Base-by-base conservation (phyloP, 1,140 invertebrate genomes). In the Wiebesia pumilae region DNA sequence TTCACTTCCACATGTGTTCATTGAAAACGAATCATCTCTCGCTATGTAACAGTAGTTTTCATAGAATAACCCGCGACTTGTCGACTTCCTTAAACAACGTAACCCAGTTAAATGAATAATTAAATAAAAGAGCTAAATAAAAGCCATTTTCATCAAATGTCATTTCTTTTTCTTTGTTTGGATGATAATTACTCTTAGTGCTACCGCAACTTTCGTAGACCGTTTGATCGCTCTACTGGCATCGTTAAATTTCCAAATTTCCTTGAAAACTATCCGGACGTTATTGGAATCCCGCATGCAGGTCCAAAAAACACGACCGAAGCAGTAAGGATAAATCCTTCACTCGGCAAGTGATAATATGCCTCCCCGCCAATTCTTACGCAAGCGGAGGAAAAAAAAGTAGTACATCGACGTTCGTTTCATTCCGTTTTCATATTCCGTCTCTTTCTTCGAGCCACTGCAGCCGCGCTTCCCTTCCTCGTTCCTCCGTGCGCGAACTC, bases 261-360 rank as follows among this genome's bases (percentile, higher is more conserved):
- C 38, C 69, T 40, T 73, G 69, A 40, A 40, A 40, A 73, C 35
- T 40, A 73, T 73, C 9, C 51, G 33, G 38, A 40, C 69, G 38
- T 27, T 16, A 73, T 73, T 21, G 69, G 69, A 69, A 73, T 40
- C 35, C 24, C 14, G 38, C 35, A 35, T 3, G 21, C 3, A 27
- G 35, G 33, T 4, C 19, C 35, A 73, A 69, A 73, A 40, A 40
- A 27, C 19, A 33, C 35, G 38, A 33, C 35, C 35, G 35, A 33
- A 24, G 33, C 69, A 73, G 69, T 40, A 40, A 77, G 47, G 4
- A 80, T 80, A 80, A 80, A 62, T 80, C 78, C 33, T 35, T 24
- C 1, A 30, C 47, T 38, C 65, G 81, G 40, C 21, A 71, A 82
- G 81, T 67, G 81, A 43, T 82, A 71, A 71, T 69, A 30, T 54